Conservation (phyloP, 1,140 invertebrate genomes). For the Ctenoplectra terminalis region DNA sequence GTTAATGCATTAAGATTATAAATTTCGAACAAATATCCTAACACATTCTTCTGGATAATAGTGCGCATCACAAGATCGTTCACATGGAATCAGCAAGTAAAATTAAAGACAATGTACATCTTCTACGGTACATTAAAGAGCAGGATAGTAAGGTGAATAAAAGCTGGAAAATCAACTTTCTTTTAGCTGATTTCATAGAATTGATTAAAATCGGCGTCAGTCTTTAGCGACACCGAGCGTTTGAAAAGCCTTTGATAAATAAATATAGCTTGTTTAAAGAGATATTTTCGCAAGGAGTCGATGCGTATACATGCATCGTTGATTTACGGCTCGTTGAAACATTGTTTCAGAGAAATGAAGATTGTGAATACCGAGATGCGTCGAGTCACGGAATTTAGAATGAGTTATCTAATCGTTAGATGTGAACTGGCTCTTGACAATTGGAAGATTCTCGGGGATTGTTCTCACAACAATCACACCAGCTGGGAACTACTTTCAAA, state of each 20-base stretch:
- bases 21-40: no score
- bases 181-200: background rate
- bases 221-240: background rate
- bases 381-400: slow-evolving; percentile 1
- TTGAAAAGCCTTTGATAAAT: background rate
- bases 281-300: background rate
- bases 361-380: slow-evolving; percentile 11
- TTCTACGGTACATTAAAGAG: background rate
- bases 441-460: slow-evolving; percentile 43
- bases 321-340: background rate
- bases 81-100: no score
- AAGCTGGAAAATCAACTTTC: background rate
- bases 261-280: background rate
- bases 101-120: no score
- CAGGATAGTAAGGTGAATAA: background rate
- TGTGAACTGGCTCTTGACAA: slow-evolving; percentile 52
- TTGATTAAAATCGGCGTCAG: background rate
- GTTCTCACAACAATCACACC: slow-evolving; percentile 21
- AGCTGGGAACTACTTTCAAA: slow-evolving; percentile 35
- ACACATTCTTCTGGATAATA: no score
- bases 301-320: background rate
- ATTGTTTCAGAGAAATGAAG: slow-evolving; percentile 1
- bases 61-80: no score
- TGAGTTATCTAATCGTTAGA: slow-evolving; percentile 44
- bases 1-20: no score